Evolutionary conservation across 2,888 invertebrate species (phyloP).

Genomic region (Xylota sylvarum): DNA sequence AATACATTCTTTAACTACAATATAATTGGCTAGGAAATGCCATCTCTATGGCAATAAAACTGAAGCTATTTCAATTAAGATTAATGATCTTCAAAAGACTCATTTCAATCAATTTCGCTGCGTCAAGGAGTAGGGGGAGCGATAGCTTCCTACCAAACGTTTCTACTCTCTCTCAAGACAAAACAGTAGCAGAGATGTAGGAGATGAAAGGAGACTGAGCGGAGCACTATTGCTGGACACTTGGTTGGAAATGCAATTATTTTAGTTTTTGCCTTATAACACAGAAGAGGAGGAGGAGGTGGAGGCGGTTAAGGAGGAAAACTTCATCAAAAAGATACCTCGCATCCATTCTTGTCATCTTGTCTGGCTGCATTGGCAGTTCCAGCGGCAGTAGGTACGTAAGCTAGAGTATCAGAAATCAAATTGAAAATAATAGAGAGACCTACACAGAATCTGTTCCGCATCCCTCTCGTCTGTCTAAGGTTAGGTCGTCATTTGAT

Average conservation of each 20-base stretch:
- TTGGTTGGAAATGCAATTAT: conserved; percentile 75
- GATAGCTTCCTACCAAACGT: conserved; percentile 32
- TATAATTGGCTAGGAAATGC: conserved; percentile 68
- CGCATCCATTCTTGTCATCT: conserved; percentile 71
- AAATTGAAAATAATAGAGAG: conserved; percentile 69
- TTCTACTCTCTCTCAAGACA: conserved; percentile 13
- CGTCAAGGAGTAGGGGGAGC: conserved; percentile 41
- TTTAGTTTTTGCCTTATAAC: conserved; percentile 64
- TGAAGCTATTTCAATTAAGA: conserved; percentile 78
- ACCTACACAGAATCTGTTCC: conserved; percentile 9
- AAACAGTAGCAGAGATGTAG: background rate
- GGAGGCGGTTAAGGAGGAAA: conserved; percentile 33
- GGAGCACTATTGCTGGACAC: conserved; percentile 68
- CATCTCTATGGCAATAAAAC: conserved; percentile 68
- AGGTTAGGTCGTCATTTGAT: conserved; percentile 61
- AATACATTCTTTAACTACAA: conserved; percentile 52
- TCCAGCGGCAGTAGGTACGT: too few species aligned
- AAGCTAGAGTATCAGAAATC: conserved; percentile 62
- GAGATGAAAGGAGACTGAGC: conserved; percentile 33
- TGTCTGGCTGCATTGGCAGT: conserved; percentile 38
- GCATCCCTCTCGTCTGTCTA: background rate
- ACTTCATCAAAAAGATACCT: conserved; percentile 72
- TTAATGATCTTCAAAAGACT: conserved; percentile 78
- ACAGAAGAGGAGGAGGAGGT: conserved; percentile 31
- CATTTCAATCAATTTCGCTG: conserved; percentile 78